Base-by-base conservation (phyloP, 2,113 vertebrate species). In the Jaculus jaculus region DNA sequence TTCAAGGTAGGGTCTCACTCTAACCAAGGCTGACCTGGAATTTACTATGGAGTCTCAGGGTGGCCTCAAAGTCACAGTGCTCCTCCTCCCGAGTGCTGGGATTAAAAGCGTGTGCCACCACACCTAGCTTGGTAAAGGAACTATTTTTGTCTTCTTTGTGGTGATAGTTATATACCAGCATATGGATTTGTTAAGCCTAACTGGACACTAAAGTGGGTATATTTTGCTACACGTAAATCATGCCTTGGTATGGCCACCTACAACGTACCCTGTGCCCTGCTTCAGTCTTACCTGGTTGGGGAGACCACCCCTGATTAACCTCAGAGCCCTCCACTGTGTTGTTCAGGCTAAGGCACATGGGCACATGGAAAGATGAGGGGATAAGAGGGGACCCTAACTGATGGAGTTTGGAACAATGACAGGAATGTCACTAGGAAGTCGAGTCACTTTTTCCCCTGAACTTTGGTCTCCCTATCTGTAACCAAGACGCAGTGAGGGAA, bases 381-480 rank as follows among this genome's bases (percentile, higher is more conserved):
- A 94, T 23, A 34, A 17, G 39, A 89, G 60, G 90, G 77, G 42
- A 94, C 58, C 60, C 17, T 47, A 71, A 34, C 2, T 42, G 77
- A 58, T 34, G 47, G 60, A 79, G n/a, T 84, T 84, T 81, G 61
- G 30, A 47, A 61, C 80, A 91, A 51, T n/a, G 84, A 60, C 24
- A 77, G 63, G 87, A n/a, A 91, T 60, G 28, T 79, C 51, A 54
- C 65, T 63, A 93, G 84, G 80, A 93, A 91, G 54, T 11, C 84
- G 84, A 13, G 72, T 78, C 84, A 89, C 30, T 80, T 77, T 66
- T 93, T 87, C 77, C 84, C 89, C 42, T 77, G 90, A 92, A 77
- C 81, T 85, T 89, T 79, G 82, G 88, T 84, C 83, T 94, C 82
- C 68, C 80, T 75, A 8, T 91, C 60, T 74, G 63, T 73, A 39